Base-by-base conservation (phyloP, 1,140 invertebrate genomes). In the Leptestheria dahalacensis region DNA sequence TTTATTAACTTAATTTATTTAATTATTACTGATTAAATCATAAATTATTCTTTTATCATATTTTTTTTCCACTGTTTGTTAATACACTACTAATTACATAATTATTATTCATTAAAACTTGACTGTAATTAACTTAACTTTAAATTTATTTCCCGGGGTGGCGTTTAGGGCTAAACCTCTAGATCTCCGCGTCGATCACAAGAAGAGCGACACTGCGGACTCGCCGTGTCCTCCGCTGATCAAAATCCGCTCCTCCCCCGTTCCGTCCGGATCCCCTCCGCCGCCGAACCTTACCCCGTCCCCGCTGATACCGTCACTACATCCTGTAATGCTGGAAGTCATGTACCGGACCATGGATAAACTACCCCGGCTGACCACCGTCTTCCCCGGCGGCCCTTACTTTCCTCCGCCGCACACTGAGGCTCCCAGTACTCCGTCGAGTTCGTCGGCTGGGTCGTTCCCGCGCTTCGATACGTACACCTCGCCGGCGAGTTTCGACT, bases 161-260 rank as follows among this genome's bases (percentile, higher is more conserved):
- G n/a, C n/a, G n/a, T n/a, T n/a, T n/a, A 41, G 33, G 15, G 6
- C 68, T 69, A 2, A 66, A 67, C 88, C 88, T 2, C 72, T 92
- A 49, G 88, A 91, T 69, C 76, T 92, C 9, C 78, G 86, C 61
- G 78, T 91, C 48, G 86, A 86, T 48, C 82, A 84, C 68, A 91
- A 90, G 66, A 85, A 87, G 67, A 41, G 33, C 33, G 6, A 41
- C 15, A 6, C 33, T 41, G 33, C 33, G 6, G 33, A 41, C 6
- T 41, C 21, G 66, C 67, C 53, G 26, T 55, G 53, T 12, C 53
- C 53, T 2, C 53, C 53, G 9, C 53, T 55, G 78, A 12, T 65
- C 83, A 6, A 18, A 15, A 12, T 55, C 20, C 18, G 47, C 29
- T 23, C 54, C 56, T 33, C 59, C 52, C 57, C 29, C 33, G 47